These are phyloP conservation scores for Platycheirus rosarum DNA, from an alignment of 2,888 invertebrate genomes.

Conservation along the genomic window DNA sequence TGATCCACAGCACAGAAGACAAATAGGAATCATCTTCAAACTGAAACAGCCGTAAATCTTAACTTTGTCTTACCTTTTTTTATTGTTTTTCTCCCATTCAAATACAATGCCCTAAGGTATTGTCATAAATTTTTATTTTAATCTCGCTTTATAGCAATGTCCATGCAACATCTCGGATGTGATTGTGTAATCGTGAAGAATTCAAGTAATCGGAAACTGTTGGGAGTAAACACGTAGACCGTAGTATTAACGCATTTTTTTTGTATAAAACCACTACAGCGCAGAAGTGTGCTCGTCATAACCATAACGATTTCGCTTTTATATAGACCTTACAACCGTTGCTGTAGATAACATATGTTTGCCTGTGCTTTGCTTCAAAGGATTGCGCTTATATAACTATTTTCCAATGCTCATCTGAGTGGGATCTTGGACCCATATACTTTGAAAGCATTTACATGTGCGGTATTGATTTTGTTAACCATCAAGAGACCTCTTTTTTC, in stretches of 20 bases:
- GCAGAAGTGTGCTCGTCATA: constrained; percentile 42
- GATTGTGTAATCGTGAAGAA: constrained; percentile 29
- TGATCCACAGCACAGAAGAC: too few relatives aligned
- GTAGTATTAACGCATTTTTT: constrained; percentile 8
- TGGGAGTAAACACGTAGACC: constrained; percentile 2
- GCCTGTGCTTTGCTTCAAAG: constrained; percentile 1
- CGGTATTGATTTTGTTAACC: constrained; percentile 23
- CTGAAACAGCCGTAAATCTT: constrained; percentile 7
- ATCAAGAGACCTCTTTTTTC: neutral
- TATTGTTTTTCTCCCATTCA: neutral
- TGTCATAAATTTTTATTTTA: constrained; percentile 24
- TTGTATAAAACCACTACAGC: constrained; percentile 10
- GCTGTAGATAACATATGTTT: constrained; percentile 1
- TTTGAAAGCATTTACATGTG: neutral
- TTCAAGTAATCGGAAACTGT: neutral
- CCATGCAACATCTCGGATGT: neutral
- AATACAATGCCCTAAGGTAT: constrained; percentile 11
- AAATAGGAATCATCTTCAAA: neutral
- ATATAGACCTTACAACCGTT: constrained; percentile 16
- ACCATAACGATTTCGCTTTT: constrained; percentile 41
- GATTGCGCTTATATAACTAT: neutral
- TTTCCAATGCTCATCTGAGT: neutral
- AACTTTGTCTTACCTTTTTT: neutral
- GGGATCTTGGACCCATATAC: neutral
- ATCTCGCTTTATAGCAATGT: constrained; percentile 16